Evolutionary conservation across 2,888 invertebrate species (phyloP).

Genomic region (Nysson spinosus): DNA sequence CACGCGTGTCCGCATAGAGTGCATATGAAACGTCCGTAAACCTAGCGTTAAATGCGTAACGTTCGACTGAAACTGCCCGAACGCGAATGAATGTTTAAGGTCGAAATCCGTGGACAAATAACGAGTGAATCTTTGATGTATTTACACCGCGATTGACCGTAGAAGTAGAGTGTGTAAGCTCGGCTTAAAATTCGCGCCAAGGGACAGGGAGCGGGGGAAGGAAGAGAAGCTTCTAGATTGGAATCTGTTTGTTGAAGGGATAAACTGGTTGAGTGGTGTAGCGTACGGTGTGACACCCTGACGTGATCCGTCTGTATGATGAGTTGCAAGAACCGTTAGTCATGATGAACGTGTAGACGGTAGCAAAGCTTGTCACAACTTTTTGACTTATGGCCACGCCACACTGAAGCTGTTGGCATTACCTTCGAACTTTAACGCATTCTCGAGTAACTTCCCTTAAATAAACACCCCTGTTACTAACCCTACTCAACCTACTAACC

Average conservation of each 20-base stretch:
- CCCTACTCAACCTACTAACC: too few relatives aligned
- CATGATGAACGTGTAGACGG: constrained; percentile 34
- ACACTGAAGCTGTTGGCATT: not conserved
- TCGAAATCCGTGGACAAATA: constrained; percentile 33
- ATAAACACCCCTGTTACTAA: too few relatives aligned
- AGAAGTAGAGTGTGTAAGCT: constrained; percentile 19
- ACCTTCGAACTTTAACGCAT: not conserved
- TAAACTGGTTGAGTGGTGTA: constrained; percentile 28
- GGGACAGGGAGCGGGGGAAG: too few relatives aligned
- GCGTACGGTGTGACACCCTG: constrained; percentile 25
- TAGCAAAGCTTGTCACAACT: constrained; percentile 31
- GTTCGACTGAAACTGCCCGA: too few relatives aligned
- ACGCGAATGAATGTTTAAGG: constrained; percentile 14
- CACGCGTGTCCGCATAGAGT: too few relatives aligned
- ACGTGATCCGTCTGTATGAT: constrained; percentile 46
- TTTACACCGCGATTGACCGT: constrained; percentile 26
- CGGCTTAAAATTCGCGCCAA: constrained; percentile 52
- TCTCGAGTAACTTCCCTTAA: not conserved
- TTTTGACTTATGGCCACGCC: constrained; percentile 40
- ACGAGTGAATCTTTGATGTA: constrained; percentile 19
- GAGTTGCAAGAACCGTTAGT: constrained; percentile 41
- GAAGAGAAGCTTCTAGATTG: constrained; percentile 26
- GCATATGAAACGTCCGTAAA: too few relatives aligned
- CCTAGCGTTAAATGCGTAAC: too few relatives aligned
- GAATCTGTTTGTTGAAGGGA: constrained; percentile 55